Evolutionary conservation across 2,888 invertebrate genomes (phyloP).

Genomic region (Lacanobia oleracea): DNA sequence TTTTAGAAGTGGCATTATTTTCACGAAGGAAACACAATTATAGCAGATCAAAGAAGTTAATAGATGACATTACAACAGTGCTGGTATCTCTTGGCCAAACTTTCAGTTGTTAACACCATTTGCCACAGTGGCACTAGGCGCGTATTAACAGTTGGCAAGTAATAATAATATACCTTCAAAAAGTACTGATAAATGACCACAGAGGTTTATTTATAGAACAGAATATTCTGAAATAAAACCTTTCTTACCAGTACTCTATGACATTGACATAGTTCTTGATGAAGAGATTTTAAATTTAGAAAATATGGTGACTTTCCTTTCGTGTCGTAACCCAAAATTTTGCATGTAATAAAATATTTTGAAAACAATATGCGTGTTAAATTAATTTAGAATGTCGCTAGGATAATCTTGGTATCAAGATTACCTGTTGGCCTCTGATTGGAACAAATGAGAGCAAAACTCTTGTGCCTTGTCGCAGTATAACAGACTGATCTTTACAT

Average conservation of each 20-base stretch:
- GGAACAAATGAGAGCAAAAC: constrained; percentile 47
- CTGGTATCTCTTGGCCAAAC: too few species aligned
- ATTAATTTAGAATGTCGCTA: constrained; percentile 85
- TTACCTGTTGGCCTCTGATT: constrained; percentile 79
- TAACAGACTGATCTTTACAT: constrained; percentile 43
- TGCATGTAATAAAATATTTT: constrained; percentile 56
- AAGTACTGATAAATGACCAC: background rate
- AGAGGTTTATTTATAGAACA: constrained; percentile 22
- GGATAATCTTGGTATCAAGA: constrained; percentile 82
- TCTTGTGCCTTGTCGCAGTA: constrained; percentile 32
- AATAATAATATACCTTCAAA: background rate
- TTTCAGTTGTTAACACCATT: too few species aligned
- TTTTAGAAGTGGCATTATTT: too few species aligned
- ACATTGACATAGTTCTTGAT: constrained; percentile 53
- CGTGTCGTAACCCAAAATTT: constrained; percentile 54
- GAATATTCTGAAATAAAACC: constrained; percentile 12
- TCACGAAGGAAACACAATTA: too few species aligned
- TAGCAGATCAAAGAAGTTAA: too few species aligned
- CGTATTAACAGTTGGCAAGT: too few species aligned
- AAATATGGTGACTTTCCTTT: constrained; percentile 59
- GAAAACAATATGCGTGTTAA: constrained; percentile 78
- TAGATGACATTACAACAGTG: too few species aligned
- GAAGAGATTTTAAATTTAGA: constrained; percentile 76
- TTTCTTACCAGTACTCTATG: constrained; percentile 17
- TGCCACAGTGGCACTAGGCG: too few species aligned